phyloP scores from a whole-genome alignment of 2,888 invertebrate genomes.

The Melanchra persicariae region DNA sequence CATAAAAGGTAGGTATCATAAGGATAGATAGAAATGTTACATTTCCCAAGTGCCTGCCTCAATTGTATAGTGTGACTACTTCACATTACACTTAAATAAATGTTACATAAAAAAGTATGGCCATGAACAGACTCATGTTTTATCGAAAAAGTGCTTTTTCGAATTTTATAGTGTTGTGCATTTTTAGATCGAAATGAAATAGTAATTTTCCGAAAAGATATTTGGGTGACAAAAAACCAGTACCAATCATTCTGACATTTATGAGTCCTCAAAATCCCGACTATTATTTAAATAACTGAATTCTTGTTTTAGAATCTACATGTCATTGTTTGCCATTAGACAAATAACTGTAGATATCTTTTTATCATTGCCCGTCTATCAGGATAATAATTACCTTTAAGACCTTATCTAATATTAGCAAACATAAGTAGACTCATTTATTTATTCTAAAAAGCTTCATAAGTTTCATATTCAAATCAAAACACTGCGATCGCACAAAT shows the following conservation, averaged over 20 bases:
- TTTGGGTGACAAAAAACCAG: not conserved
- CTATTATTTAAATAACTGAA: not conserved
- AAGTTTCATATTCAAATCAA: conserved; percentile 50
- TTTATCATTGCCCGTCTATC: conserved; percentile 8
- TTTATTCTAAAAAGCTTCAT: conserved; percentile 35
- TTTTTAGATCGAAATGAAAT: not conserved
- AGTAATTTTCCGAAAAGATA: not conserved
- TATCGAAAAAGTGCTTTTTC: not conserved
- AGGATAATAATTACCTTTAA: conserved; percentile 15
- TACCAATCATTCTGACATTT: not conserved
- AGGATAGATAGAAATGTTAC: conserved; percentile 11
- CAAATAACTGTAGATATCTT: not conserved
- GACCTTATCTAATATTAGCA: conserved; percentile 8
- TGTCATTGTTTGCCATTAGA: not conserved
- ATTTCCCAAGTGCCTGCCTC: conserved; percentile 43
- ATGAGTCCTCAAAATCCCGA: not conserved
- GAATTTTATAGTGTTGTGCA: not conserved
- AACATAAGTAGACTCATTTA: conserved; percentile 8
- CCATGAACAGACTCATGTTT: conserved; percentile 1
- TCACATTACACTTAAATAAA: conserved; percentile 5
- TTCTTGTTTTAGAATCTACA: not conserved
- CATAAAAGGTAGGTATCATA: not conserved
- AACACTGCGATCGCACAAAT: conserved; percentile 42
- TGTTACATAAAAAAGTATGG: conserved; percentile 5
- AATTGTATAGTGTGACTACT: conserved; percentile 9